Evolutionary conservation across 2,113 vertebrate genomes (phyloP).

Genomic region (Corvus hawaiiensis): DNA sequence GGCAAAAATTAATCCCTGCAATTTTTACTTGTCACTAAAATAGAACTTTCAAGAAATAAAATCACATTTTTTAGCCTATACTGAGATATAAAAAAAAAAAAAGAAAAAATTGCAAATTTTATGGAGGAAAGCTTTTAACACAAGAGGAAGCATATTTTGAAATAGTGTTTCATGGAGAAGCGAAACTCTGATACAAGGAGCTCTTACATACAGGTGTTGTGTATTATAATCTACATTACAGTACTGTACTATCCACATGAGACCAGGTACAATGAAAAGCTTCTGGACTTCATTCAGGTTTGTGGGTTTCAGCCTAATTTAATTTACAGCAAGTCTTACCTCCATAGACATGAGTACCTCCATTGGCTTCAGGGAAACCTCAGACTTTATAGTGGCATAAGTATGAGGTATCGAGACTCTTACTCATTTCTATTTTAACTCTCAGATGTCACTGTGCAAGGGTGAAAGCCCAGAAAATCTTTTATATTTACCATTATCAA

Average conservation of each 20-base stretch:
- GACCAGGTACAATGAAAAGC: neutral
- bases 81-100: neutral
- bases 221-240: neutral
- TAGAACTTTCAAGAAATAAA: neutral
- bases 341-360: neutral
- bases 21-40: constrained; percentile 40
- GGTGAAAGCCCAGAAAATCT: neutral
- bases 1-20: constrained; percentile 25
- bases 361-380: neutral
- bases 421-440: neutral
- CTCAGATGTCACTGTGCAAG: neutral
- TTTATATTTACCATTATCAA: neutral
- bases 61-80: neutral
- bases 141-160: neutral
- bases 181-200: neutral
- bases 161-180: neutral
- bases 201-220: neutral
- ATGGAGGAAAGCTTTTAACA: neutral
- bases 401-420: neutral
- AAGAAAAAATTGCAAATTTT: neutral
- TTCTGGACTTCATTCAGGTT: neutral
- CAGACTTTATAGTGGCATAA: neutral
- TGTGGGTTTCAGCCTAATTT: neutral
- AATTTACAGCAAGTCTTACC: neutral
- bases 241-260: neutral